Percentiles rank a stretch among this genome's conserved stretches.
Conservation (phyloP, 2,797 vertebrate species). For the Protosalanx chinensis region DNA sequence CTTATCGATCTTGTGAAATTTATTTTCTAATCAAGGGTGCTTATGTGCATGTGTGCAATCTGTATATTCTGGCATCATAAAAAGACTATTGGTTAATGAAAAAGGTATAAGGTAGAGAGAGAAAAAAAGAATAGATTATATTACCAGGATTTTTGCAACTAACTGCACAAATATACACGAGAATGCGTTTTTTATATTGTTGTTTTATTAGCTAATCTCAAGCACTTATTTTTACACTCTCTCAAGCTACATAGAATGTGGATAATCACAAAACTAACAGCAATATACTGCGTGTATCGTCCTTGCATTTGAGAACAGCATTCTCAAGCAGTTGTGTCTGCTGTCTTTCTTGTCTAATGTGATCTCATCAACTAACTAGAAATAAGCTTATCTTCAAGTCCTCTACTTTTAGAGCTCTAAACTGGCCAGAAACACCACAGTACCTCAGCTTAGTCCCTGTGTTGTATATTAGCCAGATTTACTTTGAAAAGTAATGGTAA, state of each 20-base stretch:
- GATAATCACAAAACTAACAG: conserved; percentile 64
- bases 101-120: conserved; percentile 37
- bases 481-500: conserved; percentile 64
- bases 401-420: conserved; percentile 29
- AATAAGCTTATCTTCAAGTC: conserved; percentile 20
- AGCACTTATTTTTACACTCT: conserved; percentile 20
- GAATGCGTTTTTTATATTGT: conserved; percentile 43
- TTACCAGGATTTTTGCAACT: conserved; percentile 58
- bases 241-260: conserved; percentile 61
- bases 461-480: conserved; percentile 60
- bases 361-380: conserved; percentile 1
- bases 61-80: conserved; percentile 59
- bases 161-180: conserved; percentile 37
- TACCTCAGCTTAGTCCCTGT: conserved; percentile 67
- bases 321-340: conserved; percentile 34
- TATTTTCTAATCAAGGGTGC: conserved; percentile 69
- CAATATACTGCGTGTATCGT: conserved; percentile 65
- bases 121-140: conserved; percentile 48
- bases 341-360: conserved; percentile 26
- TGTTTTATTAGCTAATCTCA: conserved; percentile 46
- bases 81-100: conserved; percentile 33
- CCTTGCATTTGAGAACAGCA: conserved; percentile 36
- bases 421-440: conserved; percentile 54
- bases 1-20: conserved; percentile 63
- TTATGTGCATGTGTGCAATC: conserved; percentile 70